Base-by-base conservation (phyloP, 2,888 invertebrate species). In the Cabera pusaria region DNA sequence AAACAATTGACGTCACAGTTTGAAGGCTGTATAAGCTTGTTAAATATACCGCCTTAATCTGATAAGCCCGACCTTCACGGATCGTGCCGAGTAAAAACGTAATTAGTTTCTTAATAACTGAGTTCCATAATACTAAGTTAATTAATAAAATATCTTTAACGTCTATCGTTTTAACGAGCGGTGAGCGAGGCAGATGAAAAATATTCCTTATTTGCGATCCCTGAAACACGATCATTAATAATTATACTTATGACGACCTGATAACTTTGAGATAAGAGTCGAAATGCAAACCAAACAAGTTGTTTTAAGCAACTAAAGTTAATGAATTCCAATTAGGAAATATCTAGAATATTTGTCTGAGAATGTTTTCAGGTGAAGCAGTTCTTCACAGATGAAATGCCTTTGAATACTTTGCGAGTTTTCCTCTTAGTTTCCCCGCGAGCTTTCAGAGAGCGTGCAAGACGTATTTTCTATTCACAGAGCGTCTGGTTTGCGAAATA, bases 1-100 rank as follows among this genome's bases (percentile, higher is more conserved):
- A 84, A 85, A 84, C 86, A 82, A 82, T 75, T 84, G 83, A 86
- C 85, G 86, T 87, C 85, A 86, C 57, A 54, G 57, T 59, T 63
- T 67, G 77, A 81, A 79, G 83, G 81, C 71, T 67, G 56, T n/a
- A n/a, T 54, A 53, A 55, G 58, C 69, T 65, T 66, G 68, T 72
- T 72, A 66, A 69, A 73, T 72, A 67, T 65, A 67, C 63, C 59
- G 56, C 60, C 67, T 70, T 80, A 80, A 76, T 74, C 74, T 68
- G 68, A 68, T 73, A 72, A 72, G 62, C 57, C 45, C 40, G 53
- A 57, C 64, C 60, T 67, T 63, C 51, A 60, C 57, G 54, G 54
- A 56, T 44, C 55, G 48, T 44, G 50, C 43, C 43, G 45, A 49
- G 48, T 40, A 46, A 44, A 27, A 48, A 53, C 29, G 39, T 47